Evolutionary conservation across 30 jellyfish, hydroid and myxozoan species (phyloP).

Genomic region (Turritopsis rubra): DNA sequence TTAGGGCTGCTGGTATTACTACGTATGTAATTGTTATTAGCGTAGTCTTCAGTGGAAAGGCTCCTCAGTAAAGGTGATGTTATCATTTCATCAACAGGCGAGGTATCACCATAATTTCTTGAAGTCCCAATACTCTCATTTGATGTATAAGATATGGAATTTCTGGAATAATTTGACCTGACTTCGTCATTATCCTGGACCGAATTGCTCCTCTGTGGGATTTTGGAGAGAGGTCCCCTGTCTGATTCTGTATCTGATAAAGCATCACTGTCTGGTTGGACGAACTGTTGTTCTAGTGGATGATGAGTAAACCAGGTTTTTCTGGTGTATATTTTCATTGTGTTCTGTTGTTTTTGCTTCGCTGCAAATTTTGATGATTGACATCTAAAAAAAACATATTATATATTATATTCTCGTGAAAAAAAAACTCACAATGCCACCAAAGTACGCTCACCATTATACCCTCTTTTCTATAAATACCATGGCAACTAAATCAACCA

Average conservation of each 20-base stretch:
- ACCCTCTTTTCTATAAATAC: no score
- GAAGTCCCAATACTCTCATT: background rate
- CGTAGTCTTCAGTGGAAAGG: background rate
- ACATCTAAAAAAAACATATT: background rate
- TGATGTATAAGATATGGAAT: background rate
- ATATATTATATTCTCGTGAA: no score
- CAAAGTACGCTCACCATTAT: no score
- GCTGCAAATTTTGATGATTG: background rate
- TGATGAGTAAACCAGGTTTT: constrained; percentile 6
- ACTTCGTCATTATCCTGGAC: background rate
- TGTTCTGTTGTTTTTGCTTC: background rate
- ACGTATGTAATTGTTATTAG: background rate
- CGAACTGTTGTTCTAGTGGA: background rate
- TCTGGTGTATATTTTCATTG: background rate
- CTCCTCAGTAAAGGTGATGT: background rate
- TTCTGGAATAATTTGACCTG: background rate
- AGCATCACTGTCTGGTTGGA: background rate
- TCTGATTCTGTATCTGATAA: background rate
- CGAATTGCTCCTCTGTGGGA: background rate
- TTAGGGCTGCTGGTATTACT: background rate
- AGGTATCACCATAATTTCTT: background rate
- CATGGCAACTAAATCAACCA: no score
- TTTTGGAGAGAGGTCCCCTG: background rate
- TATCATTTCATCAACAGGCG: background rate
- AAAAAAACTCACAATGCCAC: no score